Conservation (phyloP, 1,140 invertebrate genomes). For the Ylistrum balloti region DNA sequence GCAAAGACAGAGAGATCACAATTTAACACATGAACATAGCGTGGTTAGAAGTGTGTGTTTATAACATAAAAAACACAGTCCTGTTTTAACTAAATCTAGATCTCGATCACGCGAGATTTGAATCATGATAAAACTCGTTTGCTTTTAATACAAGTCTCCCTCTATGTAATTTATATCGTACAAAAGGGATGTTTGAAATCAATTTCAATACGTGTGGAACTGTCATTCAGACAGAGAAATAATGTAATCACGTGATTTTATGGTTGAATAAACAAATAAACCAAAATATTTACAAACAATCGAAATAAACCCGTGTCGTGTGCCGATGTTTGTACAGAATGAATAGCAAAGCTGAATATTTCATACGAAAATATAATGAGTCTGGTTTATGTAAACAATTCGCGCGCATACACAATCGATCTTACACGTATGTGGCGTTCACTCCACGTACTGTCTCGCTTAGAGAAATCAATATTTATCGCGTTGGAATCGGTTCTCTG, state of each 20-base stretch:
- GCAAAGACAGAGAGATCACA: neutral
- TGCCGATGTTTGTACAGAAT: neutral
- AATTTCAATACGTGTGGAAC: neutral
- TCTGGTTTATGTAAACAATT: slow-evolving; percentile 40
- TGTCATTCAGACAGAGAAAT: neutral
- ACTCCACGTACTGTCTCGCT: neutral
- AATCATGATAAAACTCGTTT: neutral
- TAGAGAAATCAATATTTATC: neutral
- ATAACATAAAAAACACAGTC: neutral
- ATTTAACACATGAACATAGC: neutral
- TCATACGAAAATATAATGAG: slow-evolving; percentile 15
- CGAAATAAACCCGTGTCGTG: neutral
- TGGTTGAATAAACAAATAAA: neutral
- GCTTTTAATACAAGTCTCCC: too few relatives aligned
- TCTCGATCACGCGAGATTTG: slow-evolving; percentile 8
- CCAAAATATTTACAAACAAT: neutral
- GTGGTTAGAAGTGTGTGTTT: neutral
- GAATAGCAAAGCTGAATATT: neutral
- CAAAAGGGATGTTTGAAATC: neutral
- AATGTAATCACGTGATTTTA: neutral
- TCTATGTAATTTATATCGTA: neutral
- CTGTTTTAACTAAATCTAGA: neutral
- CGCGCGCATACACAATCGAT: slow-evolving; percentile 29
- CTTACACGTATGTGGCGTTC: slow-evolving; percentile 25
- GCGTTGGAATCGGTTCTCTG: neutral